Percentiles rank a stretch among this genome's conserved stretches.
Conservation (phyloP, 2,797 vertebrate species). For the Megaceryle alcyon region DNA sequence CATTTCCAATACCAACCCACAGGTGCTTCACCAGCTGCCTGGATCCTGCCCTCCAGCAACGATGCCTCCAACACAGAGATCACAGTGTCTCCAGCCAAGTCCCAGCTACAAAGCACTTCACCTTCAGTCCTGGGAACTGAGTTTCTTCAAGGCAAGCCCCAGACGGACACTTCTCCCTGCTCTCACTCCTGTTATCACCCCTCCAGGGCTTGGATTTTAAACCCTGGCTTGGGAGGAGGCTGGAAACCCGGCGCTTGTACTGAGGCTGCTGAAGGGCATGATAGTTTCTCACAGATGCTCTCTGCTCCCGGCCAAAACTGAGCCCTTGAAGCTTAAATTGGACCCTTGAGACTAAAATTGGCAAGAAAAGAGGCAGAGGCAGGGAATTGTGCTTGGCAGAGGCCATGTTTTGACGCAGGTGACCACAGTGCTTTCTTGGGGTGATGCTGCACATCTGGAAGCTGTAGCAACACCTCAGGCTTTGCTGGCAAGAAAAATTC, state of each 20-base stretch:
- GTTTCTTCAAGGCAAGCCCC: accelerated
- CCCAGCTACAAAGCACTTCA: background rate
- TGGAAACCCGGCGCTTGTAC: background rate
- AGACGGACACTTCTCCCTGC: background rate
- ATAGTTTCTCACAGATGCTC: background rate
- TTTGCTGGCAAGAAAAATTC: background rate
- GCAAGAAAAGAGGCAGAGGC: background rate
- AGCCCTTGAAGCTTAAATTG: background rate
- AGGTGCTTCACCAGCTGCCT: background rate
- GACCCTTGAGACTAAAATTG: background rate
- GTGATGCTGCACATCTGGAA: background rate
- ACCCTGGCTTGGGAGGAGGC: background rate
- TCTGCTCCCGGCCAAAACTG: background rate
- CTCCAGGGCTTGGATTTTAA: background rate
- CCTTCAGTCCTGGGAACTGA: background rate
- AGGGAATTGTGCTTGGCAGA: background rate
- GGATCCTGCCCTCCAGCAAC: background rate
- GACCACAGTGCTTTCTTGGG: background rate
- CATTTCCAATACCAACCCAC: background rate
- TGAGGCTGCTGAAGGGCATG: background rate
- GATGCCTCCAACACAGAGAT: background rate
- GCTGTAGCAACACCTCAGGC: background rate
- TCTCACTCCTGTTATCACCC: background rate
- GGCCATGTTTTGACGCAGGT: background rate
- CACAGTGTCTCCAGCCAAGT: background rate